Evolutionary conservation across 2,113 vertebrate species (phyloP).

Genomic region (Plecotus auritus): DNA sequence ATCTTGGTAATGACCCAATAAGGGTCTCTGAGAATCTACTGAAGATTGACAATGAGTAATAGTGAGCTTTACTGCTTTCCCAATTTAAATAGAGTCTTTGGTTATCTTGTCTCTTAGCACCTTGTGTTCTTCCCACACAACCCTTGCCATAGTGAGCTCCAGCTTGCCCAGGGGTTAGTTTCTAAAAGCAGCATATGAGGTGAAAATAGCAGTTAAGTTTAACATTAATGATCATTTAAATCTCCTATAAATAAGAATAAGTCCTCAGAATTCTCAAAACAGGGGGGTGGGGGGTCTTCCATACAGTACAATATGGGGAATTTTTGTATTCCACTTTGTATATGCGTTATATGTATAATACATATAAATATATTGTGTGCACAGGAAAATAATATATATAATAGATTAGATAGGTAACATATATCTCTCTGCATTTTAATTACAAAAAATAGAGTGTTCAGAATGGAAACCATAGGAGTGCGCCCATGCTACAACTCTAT

Average conservation of each 20-base stretch:
- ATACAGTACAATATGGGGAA: not conserved
- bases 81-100: not conserved
- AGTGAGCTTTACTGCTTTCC: not conserved
- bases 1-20: not conserved
- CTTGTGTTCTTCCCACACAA: not conserved
- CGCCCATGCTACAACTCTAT: not conserved
- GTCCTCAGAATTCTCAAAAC: not conserved
- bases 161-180: not conserved
- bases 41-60: not conserved
- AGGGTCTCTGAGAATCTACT: not conserved
- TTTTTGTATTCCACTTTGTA: not conserved
- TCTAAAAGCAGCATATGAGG: constrained; percentile 5
- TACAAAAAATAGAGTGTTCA: not conserved
- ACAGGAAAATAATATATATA: not conserved
- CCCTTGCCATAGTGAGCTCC: not conserved
- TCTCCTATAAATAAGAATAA: not conserved
- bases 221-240: not conserved
- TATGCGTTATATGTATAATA: not conserved
- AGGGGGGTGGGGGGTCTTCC: not conserved
- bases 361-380: not conserved
- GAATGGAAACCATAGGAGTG: not conserved
- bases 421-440: not conserved
- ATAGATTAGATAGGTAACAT: not conserved
- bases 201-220: not conserved
- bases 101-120: not conserved